Conservation (phyloP, 2,888 invertebrate species). For the Plusia festucae region DNA sequence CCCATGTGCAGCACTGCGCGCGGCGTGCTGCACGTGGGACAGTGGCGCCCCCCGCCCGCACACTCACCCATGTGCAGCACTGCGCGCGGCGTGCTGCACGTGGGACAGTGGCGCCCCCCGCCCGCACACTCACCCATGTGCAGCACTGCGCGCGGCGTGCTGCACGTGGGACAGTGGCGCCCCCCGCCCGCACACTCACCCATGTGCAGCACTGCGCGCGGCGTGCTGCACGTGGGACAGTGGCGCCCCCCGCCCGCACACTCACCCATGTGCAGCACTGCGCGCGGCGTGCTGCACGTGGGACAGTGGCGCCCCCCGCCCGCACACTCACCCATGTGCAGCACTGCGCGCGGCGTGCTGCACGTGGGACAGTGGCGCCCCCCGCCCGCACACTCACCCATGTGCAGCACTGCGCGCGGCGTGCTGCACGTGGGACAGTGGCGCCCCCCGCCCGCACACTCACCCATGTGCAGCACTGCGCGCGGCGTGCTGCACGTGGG, state of each 20-base stretch:
- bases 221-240: conserved; percentile 84
- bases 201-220: conserved; percentile 83
- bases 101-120: conserved; percentile 91
- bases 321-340: conserved; percentile 55
- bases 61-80: conserved; percentile 59
- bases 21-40: conserved; percentile 91
- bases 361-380: too few relatives aligned
- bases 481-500: conserved; percentile 91
- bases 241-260: conserved; percentile 75
- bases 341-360: conserved; percentile 90
- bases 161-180: too few relatives aligned
- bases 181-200: conserved; percentile 1
- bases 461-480: conserved; percentile 52
- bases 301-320: conserved; percentile 87
- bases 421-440: too few relatives aligned
- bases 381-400: neutral
- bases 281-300: conserved; percentile 93
- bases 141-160: neutral
- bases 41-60: conserved; percentile 87
- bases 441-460: neutral
- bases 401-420: neutral
- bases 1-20: conserved; percentile 73
- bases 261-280: conserved; percentile 60
- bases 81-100: conserved; percentile 92
- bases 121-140: neutral